Percentiles rank a stretch among this genome's conserved stretches.
phyloP scores from a whole-genome alignment of 2,797 vertebrate species.

The Lacerta viridis region DNA sequence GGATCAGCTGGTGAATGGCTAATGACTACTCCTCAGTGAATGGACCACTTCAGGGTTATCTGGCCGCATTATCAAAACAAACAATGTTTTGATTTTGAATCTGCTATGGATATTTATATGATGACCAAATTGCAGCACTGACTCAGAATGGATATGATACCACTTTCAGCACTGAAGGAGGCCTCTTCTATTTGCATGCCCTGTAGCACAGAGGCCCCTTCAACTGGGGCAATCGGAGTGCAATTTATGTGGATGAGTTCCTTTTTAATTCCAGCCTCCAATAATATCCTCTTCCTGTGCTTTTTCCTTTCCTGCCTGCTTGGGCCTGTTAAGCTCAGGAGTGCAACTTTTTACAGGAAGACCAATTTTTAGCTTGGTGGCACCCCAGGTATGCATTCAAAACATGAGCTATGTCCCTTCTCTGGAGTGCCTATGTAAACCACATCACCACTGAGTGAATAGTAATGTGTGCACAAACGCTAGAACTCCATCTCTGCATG shows the following conservation, averaged over 20 bases:
- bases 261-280: neutral
- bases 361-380: no score
- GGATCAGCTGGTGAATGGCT: neutral
- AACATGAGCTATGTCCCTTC: neutral
- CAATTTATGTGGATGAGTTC: neutral
- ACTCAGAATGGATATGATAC: neutral
- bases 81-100: neutral
- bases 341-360: slow-evolving; percentile 1
- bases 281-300: neutral
- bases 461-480: no score
- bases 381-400: neutral
- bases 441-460: neutral
- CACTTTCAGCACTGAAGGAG: neutral
- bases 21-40: neutral
- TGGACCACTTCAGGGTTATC: slow-evolving; percentile 20
- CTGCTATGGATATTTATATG: slow-evolving; percentile 31
- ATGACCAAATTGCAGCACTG: neutral
- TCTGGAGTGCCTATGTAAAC: neutral
- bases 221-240: neutral
- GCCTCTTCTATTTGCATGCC: neutral
- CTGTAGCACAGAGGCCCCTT: neutral
- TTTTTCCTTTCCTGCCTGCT: no score
- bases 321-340: no score
- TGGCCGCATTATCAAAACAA: slow-evolving; percentile 10
- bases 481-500: neutral